These are phyloP conservation scores for Palythoa grandis DNA, from an alignment of 92 coral and sea anemone genomes.

Conservation along the genomic window DNA sequence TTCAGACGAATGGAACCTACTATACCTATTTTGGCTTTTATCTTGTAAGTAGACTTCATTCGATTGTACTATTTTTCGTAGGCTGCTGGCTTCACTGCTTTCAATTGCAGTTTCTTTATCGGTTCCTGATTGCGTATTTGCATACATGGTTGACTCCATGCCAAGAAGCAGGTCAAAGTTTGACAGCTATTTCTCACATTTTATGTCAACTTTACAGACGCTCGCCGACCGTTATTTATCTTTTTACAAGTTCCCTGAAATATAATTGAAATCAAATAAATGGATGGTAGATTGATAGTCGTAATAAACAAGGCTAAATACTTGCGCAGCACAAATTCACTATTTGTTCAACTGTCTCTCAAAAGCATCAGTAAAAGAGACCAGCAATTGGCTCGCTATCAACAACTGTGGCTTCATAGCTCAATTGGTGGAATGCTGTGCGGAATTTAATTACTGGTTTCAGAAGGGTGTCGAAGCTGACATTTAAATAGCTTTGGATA, in stretches of 20 bases:
- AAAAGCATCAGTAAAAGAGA: too few relatives aligned
- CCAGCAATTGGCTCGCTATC: too few relatives aligned
- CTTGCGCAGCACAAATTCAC: too few relatives aligned
- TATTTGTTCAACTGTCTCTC: too few relatives aligned
- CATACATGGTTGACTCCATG: slow-evolving; percentile 27
- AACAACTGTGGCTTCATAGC: too few relatives aligned
- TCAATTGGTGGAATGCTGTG: too few relatives aligned
- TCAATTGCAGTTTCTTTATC: slow-evolving; percentile 12
- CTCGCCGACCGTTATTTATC: not conserved
- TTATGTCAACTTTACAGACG: not conserved
- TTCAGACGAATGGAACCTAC: slow-evolving; percentile 26
- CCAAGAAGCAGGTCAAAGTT: slow-evolving; percentile 24
- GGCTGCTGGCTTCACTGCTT: slow-evolving; percentile 18
- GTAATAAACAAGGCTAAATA: too few relatives aligned
- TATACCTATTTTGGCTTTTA: not conserved
- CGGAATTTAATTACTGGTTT: too few relatives aligned
- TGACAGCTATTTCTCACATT: not conserved
- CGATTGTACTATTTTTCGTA: not conserved
- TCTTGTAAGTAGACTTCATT: not conserved
- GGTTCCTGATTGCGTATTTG: not conserved
- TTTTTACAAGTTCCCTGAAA: not conserved
- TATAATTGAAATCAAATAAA: too few relatives aligned
- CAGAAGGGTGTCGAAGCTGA: too few relatives aligned
- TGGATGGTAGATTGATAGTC: too few relatives aligned
- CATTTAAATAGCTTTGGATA: too few relatives aligned